Conservation (phyloP, 2,797 vertebrate species). For the Enteromius trimaculatus region DNA sequence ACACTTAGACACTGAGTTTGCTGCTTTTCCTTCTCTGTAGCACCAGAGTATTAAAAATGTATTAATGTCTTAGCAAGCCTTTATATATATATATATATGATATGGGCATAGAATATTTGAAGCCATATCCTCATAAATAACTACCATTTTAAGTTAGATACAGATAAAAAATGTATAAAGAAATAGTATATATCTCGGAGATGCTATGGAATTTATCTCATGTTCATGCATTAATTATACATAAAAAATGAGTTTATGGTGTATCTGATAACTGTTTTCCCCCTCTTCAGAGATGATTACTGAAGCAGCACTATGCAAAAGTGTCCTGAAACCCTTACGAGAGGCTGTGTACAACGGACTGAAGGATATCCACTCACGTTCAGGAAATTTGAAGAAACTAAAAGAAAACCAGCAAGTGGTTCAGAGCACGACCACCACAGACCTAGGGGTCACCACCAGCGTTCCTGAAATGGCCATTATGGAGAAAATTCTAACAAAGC, state of each 20-base stretch:
- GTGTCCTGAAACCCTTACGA: slow-evolving; percentile 92
- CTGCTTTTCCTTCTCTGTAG: slow-evolving; percentile 14
- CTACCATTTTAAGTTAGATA: neutral
- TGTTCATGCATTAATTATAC: neutral
- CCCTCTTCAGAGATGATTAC: slow-evolving; percentile 83
- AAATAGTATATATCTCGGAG: neutral
- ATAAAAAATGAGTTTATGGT: neutral
- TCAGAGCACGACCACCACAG: slow-evolving; percentile 91
- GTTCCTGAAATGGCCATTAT: slow-evolving; percentile 87
- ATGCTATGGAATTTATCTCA: neutral
- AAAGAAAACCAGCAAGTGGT: slow-evolving; percentile 88
- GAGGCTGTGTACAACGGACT: slow-evolving; percentile 85
- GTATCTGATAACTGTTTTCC: slow-evolving; percentile 22
- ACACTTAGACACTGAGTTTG: neutral
- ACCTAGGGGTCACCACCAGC: slow-evolving; percentile 90
- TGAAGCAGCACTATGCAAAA: slow-evolving; percentile 92
- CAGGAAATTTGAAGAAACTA: slow-evolving; percentile 82
- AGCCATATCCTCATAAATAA: neutral
- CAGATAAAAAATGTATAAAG: slow-evolving; percentile 14
- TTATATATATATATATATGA: neutral
- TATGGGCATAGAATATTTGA: slow-evolving; percentile 13
- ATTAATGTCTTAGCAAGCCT: neutral
- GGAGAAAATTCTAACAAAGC: slow-evolving; percentile 93
- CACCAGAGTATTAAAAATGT: slow-evolving; percentile 28
- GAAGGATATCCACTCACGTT: slow-evolving; percentile 82